A percentile compares a stretch with the other conserved stretches of the same genome.
Conservation (phyloP, 2,113 vertebrate species). For the Procavia capensis region DNA sequence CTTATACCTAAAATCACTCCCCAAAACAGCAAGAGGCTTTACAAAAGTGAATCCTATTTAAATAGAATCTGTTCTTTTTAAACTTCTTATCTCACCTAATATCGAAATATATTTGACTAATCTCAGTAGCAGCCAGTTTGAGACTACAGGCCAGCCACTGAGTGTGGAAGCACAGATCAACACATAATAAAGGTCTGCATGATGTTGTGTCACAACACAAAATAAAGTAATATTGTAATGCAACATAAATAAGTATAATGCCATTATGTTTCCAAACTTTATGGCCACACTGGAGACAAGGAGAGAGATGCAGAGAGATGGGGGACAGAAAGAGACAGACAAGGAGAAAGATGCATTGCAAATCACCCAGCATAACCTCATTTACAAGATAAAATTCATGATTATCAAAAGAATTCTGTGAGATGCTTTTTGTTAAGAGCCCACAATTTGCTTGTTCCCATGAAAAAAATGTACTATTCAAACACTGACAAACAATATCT, state of each 20-base stretch:
- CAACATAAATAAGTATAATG: not conserved
- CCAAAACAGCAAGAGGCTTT: not conserved
- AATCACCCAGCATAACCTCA: slow-evolving; percentile 64
- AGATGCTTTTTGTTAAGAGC: slow-evolving; percentile 68
- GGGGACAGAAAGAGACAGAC: not conserved
- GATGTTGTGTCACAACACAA: not conserved
- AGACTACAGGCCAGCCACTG: not conserved
- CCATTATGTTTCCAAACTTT: slow-evolving; percentile 42
- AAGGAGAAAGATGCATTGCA: slow-evolving; percentile 21
- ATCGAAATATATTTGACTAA: slow-evolving; percentile 55
- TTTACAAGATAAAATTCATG: slow-evolving; percentile 67
- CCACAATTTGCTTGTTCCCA: slow-evolving; percentile 72
- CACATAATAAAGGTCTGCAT: slow-evolving; percentile 5
- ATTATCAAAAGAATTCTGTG: slow-evolving; percentile 70
- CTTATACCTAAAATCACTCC: slow-evolving; percentile 44
- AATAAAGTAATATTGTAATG: slow-evolving; percentile 48
- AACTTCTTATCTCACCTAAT: slow-evolving; percentile 47
- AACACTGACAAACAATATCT: slow-evolving; percentile 77
- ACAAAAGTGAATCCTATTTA: slow-evolving; percentile 31
- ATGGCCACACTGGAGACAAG: not conserved
- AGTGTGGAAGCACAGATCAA: slow-evolving; percentile 25
- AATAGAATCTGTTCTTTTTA: slow-evolving; percentile 47
- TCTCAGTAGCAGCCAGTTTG: slow-evolving; percentile 12
- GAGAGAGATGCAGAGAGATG: not conserved
- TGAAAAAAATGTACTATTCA: slow-evolving; percentile 78